Percentiles rank a stretch among this genome's conserved stretches.
Conservation (phyloP, 2,888 invertebrate genomes). For the Coleophora deauratella region DNA sequence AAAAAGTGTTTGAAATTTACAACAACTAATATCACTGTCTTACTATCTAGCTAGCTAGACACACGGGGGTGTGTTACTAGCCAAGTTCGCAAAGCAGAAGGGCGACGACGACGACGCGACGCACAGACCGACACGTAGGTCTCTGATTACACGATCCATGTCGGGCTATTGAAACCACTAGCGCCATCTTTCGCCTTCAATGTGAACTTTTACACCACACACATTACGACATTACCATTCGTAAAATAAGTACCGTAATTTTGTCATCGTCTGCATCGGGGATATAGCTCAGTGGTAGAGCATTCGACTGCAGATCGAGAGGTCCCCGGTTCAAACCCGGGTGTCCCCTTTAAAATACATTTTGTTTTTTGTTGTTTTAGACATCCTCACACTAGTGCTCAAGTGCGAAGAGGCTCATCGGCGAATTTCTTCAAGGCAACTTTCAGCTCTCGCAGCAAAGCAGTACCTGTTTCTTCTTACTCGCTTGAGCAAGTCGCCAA, state of each 20-base stretch:
- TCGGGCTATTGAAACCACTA: no score
- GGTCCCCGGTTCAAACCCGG: constrained; percentile 74
- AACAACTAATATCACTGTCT: no score
- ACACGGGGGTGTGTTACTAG: no score
- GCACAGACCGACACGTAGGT: no score
- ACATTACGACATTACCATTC: constrained; percentile 17
- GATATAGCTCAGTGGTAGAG: constrained; percentile 74
- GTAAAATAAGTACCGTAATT: constrained; percentile 19
- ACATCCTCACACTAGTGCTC: constrained; percentile 14
- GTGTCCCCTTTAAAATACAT: constrained; percentile 54
- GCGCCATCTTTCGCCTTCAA: constrained; percentile 38
- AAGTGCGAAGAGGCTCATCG: constrained; percentile 38
- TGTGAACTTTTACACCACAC: constrained; percentile 5
- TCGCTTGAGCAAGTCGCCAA: constrained; percentile 52
- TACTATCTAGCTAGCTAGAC: no score
- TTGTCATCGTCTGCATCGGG: constrained; percentile 26
- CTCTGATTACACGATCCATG: no score
- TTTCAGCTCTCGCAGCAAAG: constrained; percentile 64
- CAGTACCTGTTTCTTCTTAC: constrained; percentile 43
- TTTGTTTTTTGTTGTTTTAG: constrained; percentile 13
- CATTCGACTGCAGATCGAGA: constrained; percentile 73
- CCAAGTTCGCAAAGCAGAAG: no score
- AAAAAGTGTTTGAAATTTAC: no score
- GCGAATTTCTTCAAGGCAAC: constrained; percentile 66
- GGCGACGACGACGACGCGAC: no score